Evolutionary conservation across 2,797 vertebrate species (phyloP), one percentile per base, ranked within the genome.

Genomic region (Lepidocolaptes lacrymiger): DNA sequence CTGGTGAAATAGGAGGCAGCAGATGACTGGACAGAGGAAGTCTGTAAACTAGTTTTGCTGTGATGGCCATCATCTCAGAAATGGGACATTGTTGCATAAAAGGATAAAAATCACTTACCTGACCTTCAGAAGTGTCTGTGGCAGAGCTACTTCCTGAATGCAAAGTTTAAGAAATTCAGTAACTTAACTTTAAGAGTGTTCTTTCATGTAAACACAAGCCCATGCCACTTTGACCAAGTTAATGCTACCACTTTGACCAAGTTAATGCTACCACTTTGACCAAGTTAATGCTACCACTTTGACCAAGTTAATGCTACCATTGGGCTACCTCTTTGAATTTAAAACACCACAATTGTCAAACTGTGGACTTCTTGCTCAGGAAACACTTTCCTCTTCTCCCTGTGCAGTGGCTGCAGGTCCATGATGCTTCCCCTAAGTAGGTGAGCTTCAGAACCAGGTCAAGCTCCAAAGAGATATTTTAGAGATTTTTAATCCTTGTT

Each of bases 171-270:
- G 9, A 27, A 39, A 48, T 30, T 41, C 34, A 44, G 1, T 77
- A 17, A 32, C 3, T 54, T 46, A 61, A 32, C 14, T 72, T 6
- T 34, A 36, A 9, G 5, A 2, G 10, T 61, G 3, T 44, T 23
- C 16, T 69, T 30, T 62, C 2, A 4, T 4, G 7, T 22, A 64
- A 61, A 17, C 26, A 24, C 12, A 51, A 23, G 7, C 8, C 18
- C 2, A 0, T 54, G 22, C 14, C 17, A 10, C 19, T 69, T 44
- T 4, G 21, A 37, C 3, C 2, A 58, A 76, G 21, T 36, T 36
- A 36, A 7, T 36, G 36, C 36, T 36, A 36, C 14, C 17, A 10
- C 19, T 73, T 44, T 4, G 21, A 37, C 3, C 2, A 58, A 76
- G 19, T 15, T 73, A 30, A 9, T 58, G 30, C 52, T 71, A 7